phyloP scores from a whole-genome alignment of 2,888 invertebrate species.

The Eledona agricola region DNA sequence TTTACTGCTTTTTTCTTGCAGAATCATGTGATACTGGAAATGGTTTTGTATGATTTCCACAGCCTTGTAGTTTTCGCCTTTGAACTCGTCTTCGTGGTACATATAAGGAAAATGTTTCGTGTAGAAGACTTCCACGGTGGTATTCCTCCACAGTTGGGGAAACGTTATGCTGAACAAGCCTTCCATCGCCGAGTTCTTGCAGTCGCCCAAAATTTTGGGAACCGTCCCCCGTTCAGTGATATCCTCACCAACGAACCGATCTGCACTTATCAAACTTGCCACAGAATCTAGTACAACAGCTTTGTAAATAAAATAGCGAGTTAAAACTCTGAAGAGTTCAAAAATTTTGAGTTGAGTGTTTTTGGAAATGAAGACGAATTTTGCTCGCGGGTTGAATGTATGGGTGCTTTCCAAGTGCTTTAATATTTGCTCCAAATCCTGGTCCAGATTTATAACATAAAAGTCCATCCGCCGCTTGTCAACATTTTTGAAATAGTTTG shows the following conservation, averaged over 20 bases:
- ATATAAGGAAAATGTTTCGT: constrained; percentile 18
- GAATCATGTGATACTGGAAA: not conserved
- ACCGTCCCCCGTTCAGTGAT: not conserved
- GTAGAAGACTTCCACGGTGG: constrained; percentile 3
- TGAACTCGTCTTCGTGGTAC: not conserved
- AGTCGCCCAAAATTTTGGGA: not conserved
- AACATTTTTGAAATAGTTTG: not conserved
- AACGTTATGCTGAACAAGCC: constrained; percentile 6
- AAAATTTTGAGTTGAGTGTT: not conserved
- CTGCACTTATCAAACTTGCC: not conserved
- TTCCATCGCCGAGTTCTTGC: not conserved
- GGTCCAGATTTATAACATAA: constrained; percentile 1
- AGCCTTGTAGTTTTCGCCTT: constrained; percentile 11
- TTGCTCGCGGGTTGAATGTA: constrained; percentile 4
- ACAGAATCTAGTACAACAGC: constrained; percentile 1
- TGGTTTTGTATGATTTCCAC: constrained; percentile 1
- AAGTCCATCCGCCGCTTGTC: not conserved
- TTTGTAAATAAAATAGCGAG: constrained; percentile 2
- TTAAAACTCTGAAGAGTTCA: constrained; percentile 2
- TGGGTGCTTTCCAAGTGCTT: not conserved
- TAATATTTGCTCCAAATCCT: not conserved
- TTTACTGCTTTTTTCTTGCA: not conserved
- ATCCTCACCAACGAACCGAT: not conserved
- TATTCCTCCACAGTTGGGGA: constrained; percentile 14
- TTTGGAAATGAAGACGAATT: not conserved